Conservation (phyloP, 2,797 vertebrate species). For the Nyctibius grandis region DNA sequence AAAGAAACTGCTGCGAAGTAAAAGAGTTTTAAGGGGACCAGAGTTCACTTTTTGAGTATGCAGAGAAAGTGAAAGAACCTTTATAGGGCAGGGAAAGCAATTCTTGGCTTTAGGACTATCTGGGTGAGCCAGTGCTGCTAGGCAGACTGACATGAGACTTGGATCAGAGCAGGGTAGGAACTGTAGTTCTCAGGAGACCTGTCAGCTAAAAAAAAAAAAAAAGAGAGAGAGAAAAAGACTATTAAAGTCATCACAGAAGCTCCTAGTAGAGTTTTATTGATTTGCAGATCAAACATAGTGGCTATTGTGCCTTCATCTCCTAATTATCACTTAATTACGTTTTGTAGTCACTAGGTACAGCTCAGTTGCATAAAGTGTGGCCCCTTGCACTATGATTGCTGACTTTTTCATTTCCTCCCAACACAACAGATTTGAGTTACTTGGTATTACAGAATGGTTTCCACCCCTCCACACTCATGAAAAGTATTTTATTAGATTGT, state of each 20-base stretch:
- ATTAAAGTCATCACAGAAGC: not conserved
- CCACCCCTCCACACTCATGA: not conserved
- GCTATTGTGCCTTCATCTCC: not conserved
- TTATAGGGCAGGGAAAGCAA: not conserved
- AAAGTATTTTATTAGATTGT: slow-evolving; percentile 44
- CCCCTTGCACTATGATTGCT: not conserved
- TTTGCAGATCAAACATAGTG: not conserved
- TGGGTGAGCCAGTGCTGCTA: not conserved
- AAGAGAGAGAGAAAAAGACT: not conserved
- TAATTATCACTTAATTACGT: not conserved
- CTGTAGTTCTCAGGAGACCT: not conserved
- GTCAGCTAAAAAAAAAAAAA: not conserved
- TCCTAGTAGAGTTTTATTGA: not conserved
- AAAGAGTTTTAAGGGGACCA: not conserved
- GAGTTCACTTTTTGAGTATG: not conserved
- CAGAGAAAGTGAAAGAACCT: not conserved
- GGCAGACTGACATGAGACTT: slow-evolving; percentile 31
- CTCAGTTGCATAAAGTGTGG: not conserved
- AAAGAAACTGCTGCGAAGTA: not conserved
- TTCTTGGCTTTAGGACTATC: not conserved
- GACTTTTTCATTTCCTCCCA: not conserved
- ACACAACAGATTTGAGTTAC: not conserved
- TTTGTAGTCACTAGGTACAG: not conserved
- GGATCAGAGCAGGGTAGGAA: not conserved
- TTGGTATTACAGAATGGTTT: not conserved